Conservation (phyloP, 2,797 vertebrate genomes). For the Crax fasciolata region DNA sequence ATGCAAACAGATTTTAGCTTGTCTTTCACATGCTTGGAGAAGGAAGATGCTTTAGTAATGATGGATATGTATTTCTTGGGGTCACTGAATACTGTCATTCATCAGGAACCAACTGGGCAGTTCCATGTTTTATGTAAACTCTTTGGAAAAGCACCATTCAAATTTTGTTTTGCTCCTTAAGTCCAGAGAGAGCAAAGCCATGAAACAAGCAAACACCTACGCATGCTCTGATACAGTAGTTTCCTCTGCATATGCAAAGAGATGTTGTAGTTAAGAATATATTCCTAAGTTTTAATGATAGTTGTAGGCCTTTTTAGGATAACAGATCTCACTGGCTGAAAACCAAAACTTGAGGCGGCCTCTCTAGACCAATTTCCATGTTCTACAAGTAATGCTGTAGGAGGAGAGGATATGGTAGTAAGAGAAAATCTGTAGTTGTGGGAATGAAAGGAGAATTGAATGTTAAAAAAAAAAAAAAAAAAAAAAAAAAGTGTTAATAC, state of each 20-base stretch:
- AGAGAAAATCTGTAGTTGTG: background rate
- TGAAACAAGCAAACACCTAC: background rate
- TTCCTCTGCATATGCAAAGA: background rate
- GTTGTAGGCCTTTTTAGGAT: background rate
- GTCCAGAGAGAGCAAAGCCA: background rate
- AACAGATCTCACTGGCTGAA: background rate
- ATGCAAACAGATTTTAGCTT: background rate
- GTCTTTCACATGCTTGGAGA: background rate
- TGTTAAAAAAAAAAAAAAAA: background rate
- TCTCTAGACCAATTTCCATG: background rate
- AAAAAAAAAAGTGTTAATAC: background rate
- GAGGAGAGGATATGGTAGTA: background rate
- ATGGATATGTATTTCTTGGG: background rate
- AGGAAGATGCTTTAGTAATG: background rate
- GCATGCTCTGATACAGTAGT: background rate
- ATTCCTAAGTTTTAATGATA: background rate
- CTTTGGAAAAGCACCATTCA: background rate
- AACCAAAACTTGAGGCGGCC: background rate
- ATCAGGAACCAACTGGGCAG: background rate
- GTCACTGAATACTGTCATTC: background rate
- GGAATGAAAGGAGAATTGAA: background rate
- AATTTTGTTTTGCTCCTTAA: background rate
- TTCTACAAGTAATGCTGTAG: background rate
- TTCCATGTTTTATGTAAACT: background rate
- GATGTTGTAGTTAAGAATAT: background rate